phyloP scores from a whole-genome alignment of 2,888 invertebrate species.

The Ceraclea dissimilis region DNA sequence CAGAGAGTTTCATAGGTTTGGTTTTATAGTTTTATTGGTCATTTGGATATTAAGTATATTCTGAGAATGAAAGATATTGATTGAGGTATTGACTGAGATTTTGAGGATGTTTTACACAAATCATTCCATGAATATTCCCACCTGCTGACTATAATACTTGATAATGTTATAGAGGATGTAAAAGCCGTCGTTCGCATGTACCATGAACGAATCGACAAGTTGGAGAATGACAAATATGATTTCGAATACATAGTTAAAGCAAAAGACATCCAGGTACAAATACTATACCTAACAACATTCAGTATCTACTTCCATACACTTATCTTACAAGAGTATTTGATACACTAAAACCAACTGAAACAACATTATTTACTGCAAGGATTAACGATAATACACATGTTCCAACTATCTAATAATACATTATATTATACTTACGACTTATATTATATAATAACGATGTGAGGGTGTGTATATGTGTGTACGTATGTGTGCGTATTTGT shows the following conservation, averaged over 20 bases:
- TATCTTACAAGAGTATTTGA: background rate
- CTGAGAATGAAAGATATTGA: no score
- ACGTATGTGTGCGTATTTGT: background rate
- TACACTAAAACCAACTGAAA: background rate
- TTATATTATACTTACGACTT: no score
- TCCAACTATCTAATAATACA: no score
- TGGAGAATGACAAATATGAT: conserved; percentile 97
- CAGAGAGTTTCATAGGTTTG: no score
- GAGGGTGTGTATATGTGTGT: background rate
- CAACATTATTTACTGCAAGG: background rate
- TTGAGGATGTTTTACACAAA: no score
- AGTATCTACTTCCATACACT: no score
- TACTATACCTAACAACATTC: conserved; percentile 1
- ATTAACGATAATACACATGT: no score
- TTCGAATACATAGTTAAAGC: conserved; percentile 96
- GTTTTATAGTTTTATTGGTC: no score
- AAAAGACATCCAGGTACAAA: conserved; percentile 69
- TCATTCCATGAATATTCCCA: no score
- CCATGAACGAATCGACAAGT: conserved; percentile 76
- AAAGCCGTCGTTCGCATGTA: conserved; percentile 74
- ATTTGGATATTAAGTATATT: no score
- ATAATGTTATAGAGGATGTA: conserved; percentile 58
- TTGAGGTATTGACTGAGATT: no score
- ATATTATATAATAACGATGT: background rate
- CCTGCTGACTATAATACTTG: no score